Conservation (phyloP, 2,113 vertebrate species). For the Tetraodon nigroviridis region DNA sequence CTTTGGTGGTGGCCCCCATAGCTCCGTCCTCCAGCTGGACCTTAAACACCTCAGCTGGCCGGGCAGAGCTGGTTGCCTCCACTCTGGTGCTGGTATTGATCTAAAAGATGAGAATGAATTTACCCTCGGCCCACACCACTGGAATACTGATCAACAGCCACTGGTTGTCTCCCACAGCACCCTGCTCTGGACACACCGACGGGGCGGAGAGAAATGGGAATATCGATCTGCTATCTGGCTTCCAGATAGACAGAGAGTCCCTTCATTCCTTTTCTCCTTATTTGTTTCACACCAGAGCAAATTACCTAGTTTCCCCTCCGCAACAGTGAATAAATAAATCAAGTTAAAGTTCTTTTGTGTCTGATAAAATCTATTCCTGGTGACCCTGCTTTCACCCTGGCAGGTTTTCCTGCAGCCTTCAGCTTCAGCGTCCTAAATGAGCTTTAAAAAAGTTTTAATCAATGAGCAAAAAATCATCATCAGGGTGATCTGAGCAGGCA, state of each 20-base stretch:
- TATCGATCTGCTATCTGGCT: constrained; percentile 51
- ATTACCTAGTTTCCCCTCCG: constrained; percentile 29
- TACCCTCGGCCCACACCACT: constrained; percentile 64
- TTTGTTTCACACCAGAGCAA: constrained; percentile 17
- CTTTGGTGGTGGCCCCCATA: constrained; percentile 4
- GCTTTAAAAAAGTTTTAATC: not conserved
- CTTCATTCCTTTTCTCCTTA: constrained; percentile 18
- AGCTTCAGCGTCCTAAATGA: not conserved
- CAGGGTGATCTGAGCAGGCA: constrained; percentile 16
- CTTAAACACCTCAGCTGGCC: constrained; percentile 20
- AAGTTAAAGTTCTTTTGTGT: constrained; percentile 32
- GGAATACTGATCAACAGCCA: constrained; percentile 67
- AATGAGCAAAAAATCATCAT: not conserved
- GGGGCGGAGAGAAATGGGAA: constrained; percentile 33
- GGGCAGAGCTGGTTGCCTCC: constrained; percentile 45
- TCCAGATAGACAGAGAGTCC: constrained; percentile 31
- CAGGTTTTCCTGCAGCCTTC: not conserved
- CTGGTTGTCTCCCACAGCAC: constrained; percentile 58
- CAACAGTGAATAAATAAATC: constrained; percentile 23
- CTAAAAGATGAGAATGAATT: constrained; percentile 63
- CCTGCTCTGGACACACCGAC: constrained; percentile 40
- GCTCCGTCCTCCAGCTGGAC: constrained; percentile 20
- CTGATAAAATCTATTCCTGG: constrained; percentile 22
- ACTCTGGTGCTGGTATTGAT: constrained; percentile 55
- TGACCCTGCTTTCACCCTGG: not conserved